Base-by-base conservation (phyloP, 2,113 vertebrate species). In the Prolemur simus region DNA sequence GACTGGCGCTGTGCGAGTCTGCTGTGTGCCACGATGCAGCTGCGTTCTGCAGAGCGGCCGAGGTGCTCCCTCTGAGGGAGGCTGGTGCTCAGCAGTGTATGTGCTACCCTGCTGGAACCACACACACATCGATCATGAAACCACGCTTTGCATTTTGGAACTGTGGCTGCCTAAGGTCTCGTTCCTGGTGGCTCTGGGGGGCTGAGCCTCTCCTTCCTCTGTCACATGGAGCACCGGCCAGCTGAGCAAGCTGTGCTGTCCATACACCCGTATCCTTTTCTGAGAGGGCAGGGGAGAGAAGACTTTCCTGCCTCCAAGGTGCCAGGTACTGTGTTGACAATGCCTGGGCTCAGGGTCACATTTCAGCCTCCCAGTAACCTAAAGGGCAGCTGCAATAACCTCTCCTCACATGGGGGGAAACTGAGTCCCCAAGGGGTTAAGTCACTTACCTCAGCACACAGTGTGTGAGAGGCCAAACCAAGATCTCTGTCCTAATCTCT, bases 101-200 rank as follows among this genome's bases (percentile, higher is more conserved):
- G 94, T 6, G 6, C 94, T 73, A 45, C 92, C 96, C 87, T 96
- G 93, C 97, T 49, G 52, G 97, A 96, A 83, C 92, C 94, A 94
- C 91, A 17, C 89, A 27, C 45, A 7, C 0, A 0, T 8, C 12
- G 52, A n/a, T 95, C 76, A 68, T 78, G 97, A 97, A 98, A 96
- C 87, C 58, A 1, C 0, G 11, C 8, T 37, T 66, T 69, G 83
- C 1, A 0, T 52, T 94, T 84, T 77, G 87, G 60, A 86, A 82
- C 82, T 25, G 32, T 21, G 60, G 77, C 85, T 45, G 45, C 34
- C 73, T 60, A 5, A 63, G 60, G 69, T 29, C 73, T 71, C 12
- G 4, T 56, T 76, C n/a, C 34, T 10, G 32, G 73, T 8, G 32
- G 15, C 29, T 17, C 32, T 3, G 0, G 17, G 27, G 5, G 25